Conservation (phyloP, 2,888 invertebrate genomes). For the Hirtodrosophila confusa region DNA sequence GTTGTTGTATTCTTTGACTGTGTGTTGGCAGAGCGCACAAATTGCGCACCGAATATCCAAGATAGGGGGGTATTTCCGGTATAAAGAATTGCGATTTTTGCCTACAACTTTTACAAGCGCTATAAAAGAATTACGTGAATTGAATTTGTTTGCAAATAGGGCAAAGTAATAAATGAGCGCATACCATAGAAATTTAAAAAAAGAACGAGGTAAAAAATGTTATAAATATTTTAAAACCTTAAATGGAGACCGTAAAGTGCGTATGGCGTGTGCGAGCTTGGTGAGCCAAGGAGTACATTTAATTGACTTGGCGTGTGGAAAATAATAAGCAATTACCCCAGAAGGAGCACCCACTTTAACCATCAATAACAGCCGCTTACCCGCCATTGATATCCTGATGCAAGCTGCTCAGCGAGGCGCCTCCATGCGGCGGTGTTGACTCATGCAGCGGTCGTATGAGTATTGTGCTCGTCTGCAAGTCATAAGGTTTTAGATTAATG, state of each 20-base stretch:
- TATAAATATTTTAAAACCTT: background rate
- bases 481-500: background rate
- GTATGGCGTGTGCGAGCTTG: constrained; percentile 10
- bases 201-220: background rate
- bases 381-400: constrained; percentile 76
- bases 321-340: constrained; percentile 33
- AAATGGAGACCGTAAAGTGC: constrained; percentile 4
- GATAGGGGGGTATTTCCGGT: constrained; percentile 84
- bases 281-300: constrained; percentile 11
- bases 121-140: constrained; percentile 45
- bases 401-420: constrained; percentile 82
- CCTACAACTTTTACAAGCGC: constrained; percentile 84
- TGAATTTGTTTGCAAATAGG: constrained; percentile 2
- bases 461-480: constrained; percentile 82
- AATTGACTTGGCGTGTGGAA: constrained; percentile 50
- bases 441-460: constrained; percentile 83
- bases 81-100: constrained; percentile 81
- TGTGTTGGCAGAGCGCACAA: constrained; percentile 77
- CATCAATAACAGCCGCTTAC: constrained; percentile 48
- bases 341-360: background rate
- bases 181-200: constrained; percentile 11
- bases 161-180: constrained; percentile 5
- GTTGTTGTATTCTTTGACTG: constrained; percentile 80
- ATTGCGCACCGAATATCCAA: constrained; percentile 84
- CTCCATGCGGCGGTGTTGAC: constrained; percentile 82